Conservation (phyloP, 1,140 invertebrate species). For the Pseudobourletiella spinata region DNA sequence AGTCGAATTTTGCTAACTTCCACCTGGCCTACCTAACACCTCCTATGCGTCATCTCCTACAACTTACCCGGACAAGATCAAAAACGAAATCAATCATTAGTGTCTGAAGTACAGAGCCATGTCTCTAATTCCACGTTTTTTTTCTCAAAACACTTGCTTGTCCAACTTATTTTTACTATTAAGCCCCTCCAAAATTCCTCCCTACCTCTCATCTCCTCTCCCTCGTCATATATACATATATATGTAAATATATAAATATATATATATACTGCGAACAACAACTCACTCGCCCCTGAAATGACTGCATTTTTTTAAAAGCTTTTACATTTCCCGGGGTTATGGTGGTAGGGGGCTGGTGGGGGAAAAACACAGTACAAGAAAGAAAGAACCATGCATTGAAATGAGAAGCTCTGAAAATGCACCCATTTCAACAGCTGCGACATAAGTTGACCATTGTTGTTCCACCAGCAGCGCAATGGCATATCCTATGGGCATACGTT, state of each 20-base stretch:
- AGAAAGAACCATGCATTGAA: too few species aligned
- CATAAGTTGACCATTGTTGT: too few species aligned
- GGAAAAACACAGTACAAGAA: too few species aligned
- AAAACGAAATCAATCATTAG: slow-evolving; percentile 37
- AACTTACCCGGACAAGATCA: slow-evolving; percentile 37
- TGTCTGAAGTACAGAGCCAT: slow-evolving; percentile 21
- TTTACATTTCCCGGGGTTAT: too few species aligned
- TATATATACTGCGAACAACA: too few species aligned
- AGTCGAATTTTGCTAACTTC: slow-evolving; percentile 2
- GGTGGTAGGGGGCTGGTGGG: too few species aligned
- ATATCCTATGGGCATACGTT: slow-evolving; percentile 6
- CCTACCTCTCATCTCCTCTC: background rate
- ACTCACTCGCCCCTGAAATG: background rate
- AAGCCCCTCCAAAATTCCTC: background rate
- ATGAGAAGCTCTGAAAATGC: background rate
- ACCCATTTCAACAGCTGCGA: background rate
- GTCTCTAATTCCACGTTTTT: slow-evolving; percentile 9
- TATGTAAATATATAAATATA: too few species aligned
- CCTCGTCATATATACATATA: too few species aligned
- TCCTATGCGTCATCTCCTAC: slow-evolving; percentile 26
- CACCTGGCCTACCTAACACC: slow-evolving; percentile 15
- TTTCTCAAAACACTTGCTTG: too few species aligned
- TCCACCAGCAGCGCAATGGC: background rate
- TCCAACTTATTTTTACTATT: too few species aligned
- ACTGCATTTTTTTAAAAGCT: background rate